phyloP scores from a whole-genome alignment of 2,797 vertebrate genomes.

The Crocidura indochinensis region DNA sequence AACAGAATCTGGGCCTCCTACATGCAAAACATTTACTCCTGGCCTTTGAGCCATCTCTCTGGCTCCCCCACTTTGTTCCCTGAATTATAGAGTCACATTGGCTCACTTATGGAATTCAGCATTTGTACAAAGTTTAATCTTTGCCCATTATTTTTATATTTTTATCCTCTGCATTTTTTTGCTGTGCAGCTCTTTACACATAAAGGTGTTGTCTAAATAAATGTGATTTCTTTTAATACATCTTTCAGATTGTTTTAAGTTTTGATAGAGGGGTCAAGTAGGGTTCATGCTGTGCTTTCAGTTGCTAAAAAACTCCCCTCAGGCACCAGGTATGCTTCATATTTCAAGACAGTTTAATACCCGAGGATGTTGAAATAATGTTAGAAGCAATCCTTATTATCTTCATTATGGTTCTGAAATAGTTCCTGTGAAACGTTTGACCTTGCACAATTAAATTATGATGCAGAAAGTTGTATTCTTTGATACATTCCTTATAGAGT shows the following conservation, averaged over 20 bases:
- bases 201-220: not conserved
- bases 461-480: not conserved
- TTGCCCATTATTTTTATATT: not conserved
- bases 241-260: not conserved
- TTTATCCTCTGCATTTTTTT: slow-evolving; percentile 30
- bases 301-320: not conserved
- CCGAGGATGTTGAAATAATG: not conserved
- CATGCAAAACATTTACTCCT: too few relatives aligned
- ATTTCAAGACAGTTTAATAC: not conserved
- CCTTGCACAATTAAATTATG: not conserved
- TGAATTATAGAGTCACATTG: not conserved
- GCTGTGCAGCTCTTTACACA: not conserved
- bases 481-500: not conserved
- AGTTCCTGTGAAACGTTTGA: not conserved
- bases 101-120: slow-evolving; percentile 19
- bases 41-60: too few relatives aligned
- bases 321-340: slow-evolving; percentile 20
- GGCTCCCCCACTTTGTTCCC: not conserved
- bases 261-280: not conserved
- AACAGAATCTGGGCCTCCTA: too few relatives aligned
- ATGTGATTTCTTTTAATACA: not conserved
- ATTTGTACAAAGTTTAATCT: not conserved
- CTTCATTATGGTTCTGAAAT: slow-evolving; percentile 49
- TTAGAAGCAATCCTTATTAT: not conserved
- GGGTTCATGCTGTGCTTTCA: not conserved